phyloP scores from a whole-genome alignment of 2,113 vertebrate species.

The Chaetorhynchus papuensis region DNA sequence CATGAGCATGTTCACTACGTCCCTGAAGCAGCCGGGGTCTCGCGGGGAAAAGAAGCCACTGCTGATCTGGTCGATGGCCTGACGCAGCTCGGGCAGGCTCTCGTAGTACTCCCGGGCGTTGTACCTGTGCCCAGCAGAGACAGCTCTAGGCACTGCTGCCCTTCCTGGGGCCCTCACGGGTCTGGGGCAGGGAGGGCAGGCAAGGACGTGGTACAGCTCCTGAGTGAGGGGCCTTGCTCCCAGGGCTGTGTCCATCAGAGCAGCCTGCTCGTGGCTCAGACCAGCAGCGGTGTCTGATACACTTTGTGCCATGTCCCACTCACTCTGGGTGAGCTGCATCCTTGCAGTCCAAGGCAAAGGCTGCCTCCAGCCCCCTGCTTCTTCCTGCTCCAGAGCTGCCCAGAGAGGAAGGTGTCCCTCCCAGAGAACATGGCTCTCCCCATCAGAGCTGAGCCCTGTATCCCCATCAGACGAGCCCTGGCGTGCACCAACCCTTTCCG shows the following conservation, averaged over 20 bases:
- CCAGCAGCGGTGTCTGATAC: rapidly evolving
- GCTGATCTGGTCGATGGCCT: constrained; percentile 83
- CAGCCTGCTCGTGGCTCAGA: not conserved
- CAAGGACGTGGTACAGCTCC: not conserved
- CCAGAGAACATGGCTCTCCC: not conserved
- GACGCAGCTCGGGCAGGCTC: constrained; percentile 78
- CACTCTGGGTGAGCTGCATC: not conserved
- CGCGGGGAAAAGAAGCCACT: constrained; percentile 79
- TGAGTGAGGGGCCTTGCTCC: not conserved
- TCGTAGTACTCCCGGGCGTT: constrained; percentile 78
- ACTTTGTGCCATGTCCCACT: rapidly evolving
- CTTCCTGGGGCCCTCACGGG: rapidly evolving
- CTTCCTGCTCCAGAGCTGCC: not conserved
- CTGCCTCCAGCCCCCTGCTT: not conserved
- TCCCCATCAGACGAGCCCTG: not conserved
- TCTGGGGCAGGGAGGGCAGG: not conserved
- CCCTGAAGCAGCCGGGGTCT: constrained; percentile 80
- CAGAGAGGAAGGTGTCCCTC: not conserved
- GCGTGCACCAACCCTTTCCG: constrained; percentile 71
- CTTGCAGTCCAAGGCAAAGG: not conserved
- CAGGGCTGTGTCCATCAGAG: not conserved
- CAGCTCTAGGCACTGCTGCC: not conserved
- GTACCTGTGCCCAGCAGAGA: constrained; percentile 70
- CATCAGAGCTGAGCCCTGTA: not conserved
- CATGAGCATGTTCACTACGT: constrained; percentile 83